Conservation (phyloP, 2,888 invertebrate species). For the Temnothorax unifasciatus region DNA sequence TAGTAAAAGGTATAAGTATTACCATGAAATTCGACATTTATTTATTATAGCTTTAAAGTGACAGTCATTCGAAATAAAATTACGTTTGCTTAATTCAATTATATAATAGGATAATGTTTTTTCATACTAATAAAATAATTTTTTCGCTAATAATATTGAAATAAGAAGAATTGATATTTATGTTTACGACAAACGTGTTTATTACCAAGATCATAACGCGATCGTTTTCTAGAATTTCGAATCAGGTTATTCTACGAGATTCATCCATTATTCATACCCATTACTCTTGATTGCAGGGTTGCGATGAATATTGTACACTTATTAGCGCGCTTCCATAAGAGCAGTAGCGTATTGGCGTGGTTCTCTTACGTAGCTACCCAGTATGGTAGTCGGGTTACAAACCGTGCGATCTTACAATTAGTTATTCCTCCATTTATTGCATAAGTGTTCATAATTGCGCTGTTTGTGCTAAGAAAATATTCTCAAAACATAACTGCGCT, state of each 20-base stretch:
- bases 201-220: constrained; percentile 30
- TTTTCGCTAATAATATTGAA: background rate
- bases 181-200: background rate
- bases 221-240: constrained; percentile 43
- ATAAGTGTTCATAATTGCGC: constrained; percentile 26
- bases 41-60: background rate
- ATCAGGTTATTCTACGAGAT: constrained; percentile 19
- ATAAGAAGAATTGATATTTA: background rate
- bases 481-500: background rate
- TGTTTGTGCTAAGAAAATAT: background rate
- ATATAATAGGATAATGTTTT: background rate
- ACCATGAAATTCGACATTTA: background rate
- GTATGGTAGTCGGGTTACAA: background rate
- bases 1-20: background rate
- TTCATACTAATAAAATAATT: background rate
- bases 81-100: background rate
- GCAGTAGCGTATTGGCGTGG: constrained; percentile 18
- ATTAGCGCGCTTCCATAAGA: constrained; percentile 38
- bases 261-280: constrained; percentile 49
- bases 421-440: constrained; percentile 1
- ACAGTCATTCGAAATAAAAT: background rate
- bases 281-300: constrained; percentile 51
- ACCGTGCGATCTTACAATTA: background rate
- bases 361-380: constrained; percentile 3
- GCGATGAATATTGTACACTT: constrained; percentile 55